Conservation (phyloP, 2,113 vertebrate genomes). For the Myodes glareolus region DNA sequence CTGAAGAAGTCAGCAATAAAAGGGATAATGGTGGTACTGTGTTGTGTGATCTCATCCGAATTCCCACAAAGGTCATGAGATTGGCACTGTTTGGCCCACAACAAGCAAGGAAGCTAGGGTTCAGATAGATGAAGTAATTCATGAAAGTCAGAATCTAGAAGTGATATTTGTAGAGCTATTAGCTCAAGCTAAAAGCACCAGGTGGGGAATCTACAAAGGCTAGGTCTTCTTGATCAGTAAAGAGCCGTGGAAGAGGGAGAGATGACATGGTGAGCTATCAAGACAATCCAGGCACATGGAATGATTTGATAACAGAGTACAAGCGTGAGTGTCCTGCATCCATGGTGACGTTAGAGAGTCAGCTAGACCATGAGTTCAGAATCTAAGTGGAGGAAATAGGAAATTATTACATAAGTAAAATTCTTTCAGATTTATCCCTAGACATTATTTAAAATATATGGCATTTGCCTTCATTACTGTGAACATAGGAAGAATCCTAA, state of each 20-base stretch:
- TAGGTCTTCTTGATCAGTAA: neutral
- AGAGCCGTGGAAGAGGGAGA: neutral
- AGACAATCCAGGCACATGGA: fast-evolving
- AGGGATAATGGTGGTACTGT: neutral
- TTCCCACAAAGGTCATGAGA: fast-evolving
- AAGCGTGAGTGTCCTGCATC: fast-evolving
- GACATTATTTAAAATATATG: neutral
- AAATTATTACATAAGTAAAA: neutral
- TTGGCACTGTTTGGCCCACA: neutral
- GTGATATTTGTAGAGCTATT: neutral
- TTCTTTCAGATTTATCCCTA: neutral
- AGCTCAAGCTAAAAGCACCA: neutral
- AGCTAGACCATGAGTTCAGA: neutral
- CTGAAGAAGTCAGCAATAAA: neutral
- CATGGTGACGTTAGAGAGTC: neutral
- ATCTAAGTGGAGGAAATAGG: neutral
- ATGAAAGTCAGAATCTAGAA: neutral
- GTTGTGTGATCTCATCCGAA: neutral
- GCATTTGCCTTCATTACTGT: neutral
- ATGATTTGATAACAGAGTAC: neutral
- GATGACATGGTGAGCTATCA: no score
- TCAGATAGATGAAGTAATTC: neutral
- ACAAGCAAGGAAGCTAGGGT: neutral
- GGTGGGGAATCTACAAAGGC: neutral
- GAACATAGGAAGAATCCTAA: neutral